Conservation (phyloP, 2,797 vertebrate genomes). For the Leucoraja ocellata region DNA sequence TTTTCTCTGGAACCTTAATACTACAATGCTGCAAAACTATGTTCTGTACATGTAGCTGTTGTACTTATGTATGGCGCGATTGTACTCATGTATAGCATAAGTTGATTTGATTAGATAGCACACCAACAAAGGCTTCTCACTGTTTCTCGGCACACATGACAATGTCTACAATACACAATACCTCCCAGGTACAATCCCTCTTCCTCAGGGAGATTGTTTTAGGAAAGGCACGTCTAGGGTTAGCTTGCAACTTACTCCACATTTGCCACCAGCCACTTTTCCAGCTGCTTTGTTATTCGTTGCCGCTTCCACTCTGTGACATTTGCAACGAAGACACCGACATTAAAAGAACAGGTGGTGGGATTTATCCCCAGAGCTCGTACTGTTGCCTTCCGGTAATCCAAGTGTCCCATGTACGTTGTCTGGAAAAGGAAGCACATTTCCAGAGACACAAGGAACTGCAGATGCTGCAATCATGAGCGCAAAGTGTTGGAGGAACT, state of each 20-base stretch:
- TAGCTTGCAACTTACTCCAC: conserved; percentile 61
- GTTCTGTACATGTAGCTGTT: too few relatives aligned
- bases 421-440: conserved; percentile 60
- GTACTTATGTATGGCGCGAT: too few relatives aligned
- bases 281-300: conserved; percentile 84
- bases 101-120: too few relatives aligned
- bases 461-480: too few relatives aligned
- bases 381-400: conserved; percentile 82
- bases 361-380: conserved; percentile 85
- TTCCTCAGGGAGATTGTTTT: not conserved
- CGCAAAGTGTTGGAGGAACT: too few relatives aligned
- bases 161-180: too few relatives aligned
- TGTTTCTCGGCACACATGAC: too few relatives aligned
- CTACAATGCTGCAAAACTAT: too few relatives aligned
- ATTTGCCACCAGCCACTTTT: conserved; percentile 91
- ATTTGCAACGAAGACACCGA: conserved; percentile 89
- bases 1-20: too few relatives aligned
- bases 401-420: conserved; percentile 92
- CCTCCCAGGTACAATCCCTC: not conserved
- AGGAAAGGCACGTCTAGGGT: not conserved
- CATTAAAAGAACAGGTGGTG: conserved; percentile 90
- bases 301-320: conserved; percentile 83
- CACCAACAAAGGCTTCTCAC: too few relatives aligned
- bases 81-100: too few relatives aligned
- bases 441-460: too few relatives aligned